A percentile compares a stretch with the other conserved stretches of the same genome.
These are phyloP conservation scores for Martes martes DNA, from an alignment of 2,113 vertebrate genomes.

Conservation along the genomic window DNA sequence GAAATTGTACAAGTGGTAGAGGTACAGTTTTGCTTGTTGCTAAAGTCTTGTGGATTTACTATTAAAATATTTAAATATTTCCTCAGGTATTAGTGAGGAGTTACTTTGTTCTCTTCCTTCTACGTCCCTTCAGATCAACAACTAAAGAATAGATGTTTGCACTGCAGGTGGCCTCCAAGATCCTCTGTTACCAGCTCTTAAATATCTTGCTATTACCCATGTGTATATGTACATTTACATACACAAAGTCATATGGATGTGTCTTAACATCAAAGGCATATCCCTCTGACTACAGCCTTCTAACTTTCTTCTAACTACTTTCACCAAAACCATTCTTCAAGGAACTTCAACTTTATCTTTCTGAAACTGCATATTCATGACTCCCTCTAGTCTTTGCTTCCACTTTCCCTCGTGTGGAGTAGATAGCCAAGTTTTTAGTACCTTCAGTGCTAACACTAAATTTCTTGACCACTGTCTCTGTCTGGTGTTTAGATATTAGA, in stretches of 20 bases:
- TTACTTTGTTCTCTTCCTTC: not conserved
- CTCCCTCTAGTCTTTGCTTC: not conserved
- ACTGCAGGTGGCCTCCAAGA: not conserved
- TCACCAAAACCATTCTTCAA: not conserved
- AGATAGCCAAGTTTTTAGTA: not conserved
- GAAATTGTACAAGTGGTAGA: not conserved
- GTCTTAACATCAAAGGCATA: conserved; percentile 6
- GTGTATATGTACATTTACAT: not conserved
- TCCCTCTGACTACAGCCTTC: not conserved
- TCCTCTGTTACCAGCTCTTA: not conserved
- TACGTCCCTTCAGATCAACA: not conserved
- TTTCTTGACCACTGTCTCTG: not conserved
- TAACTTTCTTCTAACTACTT: not conserved
- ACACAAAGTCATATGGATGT: not conserved
- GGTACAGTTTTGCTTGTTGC: not conserved
- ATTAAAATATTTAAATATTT: not conserved
- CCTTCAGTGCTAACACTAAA: not conserved
- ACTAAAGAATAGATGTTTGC: not conserved
- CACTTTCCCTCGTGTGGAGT: not conserved
- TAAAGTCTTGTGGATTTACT: not conserved
- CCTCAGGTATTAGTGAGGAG: not conserved
- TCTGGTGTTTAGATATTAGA: not conserved
- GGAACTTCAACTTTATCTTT: not conserved
- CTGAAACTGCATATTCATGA: not conserved
- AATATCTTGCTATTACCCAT: not conserved